Conservation (phyloP, 1,140 invertebrate species). For the Drosophila teissieri region DNA sequence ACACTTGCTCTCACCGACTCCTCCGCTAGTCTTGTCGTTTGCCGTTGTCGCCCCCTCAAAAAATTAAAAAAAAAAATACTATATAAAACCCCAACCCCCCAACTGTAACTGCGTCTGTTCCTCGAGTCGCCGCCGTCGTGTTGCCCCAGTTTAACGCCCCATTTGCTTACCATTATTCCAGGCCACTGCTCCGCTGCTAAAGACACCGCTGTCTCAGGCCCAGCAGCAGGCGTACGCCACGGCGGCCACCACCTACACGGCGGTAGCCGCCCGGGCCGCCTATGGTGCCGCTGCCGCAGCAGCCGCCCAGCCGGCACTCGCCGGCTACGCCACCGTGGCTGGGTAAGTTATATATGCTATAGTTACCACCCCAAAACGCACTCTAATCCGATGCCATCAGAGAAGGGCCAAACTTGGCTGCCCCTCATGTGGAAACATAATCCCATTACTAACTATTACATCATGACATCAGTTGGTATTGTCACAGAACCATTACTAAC, state of each 20-base stretch:
- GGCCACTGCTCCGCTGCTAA: slow-evolving; percentile 89
- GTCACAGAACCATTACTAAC: neutral
- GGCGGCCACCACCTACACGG: slow-evolving; percentile 91
- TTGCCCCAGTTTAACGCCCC: slow-evolving; percentile 83
- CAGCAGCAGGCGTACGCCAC: slow-evolving; percentile 88
- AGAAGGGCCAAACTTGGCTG: too few species aligned
- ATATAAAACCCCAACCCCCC: slow-evolving; percentile 3
- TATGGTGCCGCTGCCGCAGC: slow-evolving; percentile 93
- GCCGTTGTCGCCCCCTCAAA: slow-evolving; percentile 41
- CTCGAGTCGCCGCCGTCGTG: slow-evolving; percentile 38
- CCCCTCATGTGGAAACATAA: too few species aligned
- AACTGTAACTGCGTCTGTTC: slow-evolving; percentile 50
- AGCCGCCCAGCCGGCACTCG: slow-evolving; percentile 90
- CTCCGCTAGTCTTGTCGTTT: slow-evolving; percentile 64
- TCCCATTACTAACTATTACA: too few species aligned
- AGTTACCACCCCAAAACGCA: neutral
- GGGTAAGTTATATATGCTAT: slow-evolving; percentile 73
- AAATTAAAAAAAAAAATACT: slow-evolving; percentile 6
- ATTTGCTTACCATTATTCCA: slow-evolving; percentile 85
- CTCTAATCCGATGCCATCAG: neutral
- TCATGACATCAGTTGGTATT: too few species aligned
- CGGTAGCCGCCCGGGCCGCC: slow-evolving; percentile 92
- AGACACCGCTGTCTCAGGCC: slow-evolving; percentile 87
- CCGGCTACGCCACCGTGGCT: slow-evolving; percentile 87
- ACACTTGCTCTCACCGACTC: slow-evolving; percentile 48